Base-by-base conservation (phyloP, 2,888 invertebrate species). In the Alcis repandata region DNA sequence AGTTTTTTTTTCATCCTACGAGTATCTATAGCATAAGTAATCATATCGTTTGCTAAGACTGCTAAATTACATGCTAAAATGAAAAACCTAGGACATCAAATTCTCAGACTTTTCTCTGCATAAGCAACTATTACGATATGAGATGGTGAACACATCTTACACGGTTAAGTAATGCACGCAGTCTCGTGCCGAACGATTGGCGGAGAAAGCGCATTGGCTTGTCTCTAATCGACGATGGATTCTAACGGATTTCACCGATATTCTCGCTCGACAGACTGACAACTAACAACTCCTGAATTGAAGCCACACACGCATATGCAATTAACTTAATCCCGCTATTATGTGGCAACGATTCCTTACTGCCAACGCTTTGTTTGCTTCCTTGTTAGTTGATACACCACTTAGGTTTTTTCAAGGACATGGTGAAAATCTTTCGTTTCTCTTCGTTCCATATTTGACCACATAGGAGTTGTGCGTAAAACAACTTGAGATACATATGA, bases 221-320 rank as follows among this genome's bases (percentile, higher is more conserved):
- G 73, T 72, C 78, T 80, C 75, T 80, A 73, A 78, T 76, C 76
- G 78, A 72, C 71, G 69, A 74, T 72, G 63, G 74, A 74, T 76
- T 78, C 76, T 84, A 85, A 82, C 86, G 80, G 85, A 82, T 87
- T 87, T 86, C 87, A 80, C 86, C 83, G 70, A 80, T 80, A 79
- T 74, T 70, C 70, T 76, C 60, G 63, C 63, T 65, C 61, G 59
- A 61, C 68, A 74, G 71, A 67, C 64, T 58, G 71, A 76, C 77
- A 74, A 73, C 76, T 76, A 77, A 75, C 72, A 70, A 69, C 77
- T 79, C 75, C 77, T 79, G 78, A 79, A 85, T 82, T 79, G 76
- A 72, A 75, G 65, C 67, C 71, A 74, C 67, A 71, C 84, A 86
- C 86, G 86, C 85, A 79, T 78, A 69, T 68, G 59, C 74, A 64